These are phyloP conservation scores for Hippocampus abdominalis DNA, from an alignment of 2,113 vertebrate genomes.

Conservation along the genomic window DNA sequence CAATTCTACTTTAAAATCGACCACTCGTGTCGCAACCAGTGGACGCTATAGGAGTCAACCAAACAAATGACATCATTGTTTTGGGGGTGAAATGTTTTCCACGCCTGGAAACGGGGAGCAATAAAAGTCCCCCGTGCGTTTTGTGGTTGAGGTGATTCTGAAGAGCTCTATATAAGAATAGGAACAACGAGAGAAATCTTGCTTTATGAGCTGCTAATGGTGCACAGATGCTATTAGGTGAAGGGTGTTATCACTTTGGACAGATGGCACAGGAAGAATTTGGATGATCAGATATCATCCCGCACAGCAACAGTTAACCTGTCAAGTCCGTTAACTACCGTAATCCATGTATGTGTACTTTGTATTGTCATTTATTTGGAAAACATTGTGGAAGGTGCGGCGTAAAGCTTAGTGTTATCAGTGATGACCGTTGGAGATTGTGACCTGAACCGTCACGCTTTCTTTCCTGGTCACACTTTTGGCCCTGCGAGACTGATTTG, in stretches of 20 bases:
- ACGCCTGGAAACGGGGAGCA: conserved; percentile 47
- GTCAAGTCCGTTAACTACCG: background rate
- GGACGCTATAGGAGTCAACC: conserved; percentile 1
- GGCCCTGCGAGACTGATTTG: background rate
- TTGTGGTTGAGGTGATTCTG: conserved; percentile 45
- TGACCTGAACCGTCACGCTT: background rate
- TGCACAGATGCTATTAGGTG: conserved; percentile 37
- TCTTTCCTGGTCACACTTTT: background rate
- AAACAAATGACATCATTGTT: conserved; percentile 27
- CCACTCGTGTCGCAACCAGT: background rate
- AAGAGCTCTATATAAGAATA: conserved; percentile 44
- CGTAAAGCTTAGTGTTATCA: conserved; percentile 19
- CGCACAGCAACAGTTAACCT: conserved; percentile 20
- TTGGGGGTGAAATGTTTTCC: background rate
- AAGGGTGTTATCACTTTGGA: conserved; percentile 49
- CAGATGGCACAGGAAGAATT: conserved; percentile 57
- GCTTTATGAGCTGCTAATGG: conserved; percentile 65
- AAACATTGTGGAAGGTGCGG: conserved; percentile 2
- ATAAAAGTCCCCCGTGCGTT: conserved; percentile 47
- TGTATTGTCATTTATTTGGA: background rate
- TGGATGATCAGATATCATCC: conserved; percentile 15
- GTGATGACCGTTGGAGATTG: background rate
- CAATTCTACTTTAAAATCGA: background rate
- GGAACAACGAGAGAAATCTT: conserved; percentile 8
- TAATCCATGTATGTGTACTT: background rate